Evolutionary conservation across 2,888 invertebrate species (phyloP), one percentile per base, ranked within the genome.

Genomic region (Lissonota sp.): DNA sequence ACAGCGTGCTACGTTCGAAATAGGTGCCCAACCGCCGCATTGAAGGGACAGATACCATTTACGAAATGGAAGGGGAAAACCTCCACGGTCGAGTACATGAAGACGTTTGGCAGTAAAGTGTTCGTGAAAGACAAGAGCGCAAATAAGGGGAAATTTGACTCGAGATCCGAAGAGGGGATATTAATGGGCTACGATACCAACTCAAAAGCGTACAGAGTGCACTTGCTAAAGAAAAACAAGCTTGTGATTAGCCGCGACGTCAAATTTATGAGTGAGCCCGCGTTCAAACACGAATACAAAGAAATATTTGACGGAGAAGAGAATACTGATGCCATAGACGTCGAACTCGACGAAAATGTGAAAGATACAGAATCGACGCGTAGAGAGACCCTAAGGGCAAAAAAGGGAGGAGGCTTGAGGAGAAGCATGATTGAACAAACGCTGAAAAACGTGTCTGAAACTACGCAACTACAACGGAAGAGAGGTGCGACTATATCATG

Each of bases 31-130:
- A 72, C 62, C 8, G 10, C 14, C 10, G 58, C 46, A 12, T 14
- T 70, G 14, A 64, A 73, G 1, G 75, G 71, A 26, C 12, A 16
- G n/a, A 75, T 79, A 10, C 79, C 81, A n/a, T 76, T 77, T 53
- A 76, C 71, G 37, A 42, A 46, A 7, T 83, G 81, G 80, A 67
- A 63, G n/a, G 69, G 64, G 1, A 62, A 75, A 26, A 55, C 10
- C 2, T 70, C 76, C 8, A 60, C 72, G 12, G 80, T 84, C 2
- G 60, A 58, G 5, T 44, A 80, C 49, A 26, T 84, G 39, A 62
- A 53, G 67, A 49, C 44, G 16, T 84, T 83, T 39, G 80, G 82
- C 7, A n/a, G 42, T 0, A 72, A 66, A 66, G 72, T 58, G 40
- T 75, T 37, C 44, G 69, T 74, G 7, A 67, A 69, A 42, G 51